Evolutionary conservation across 1,140 invertebrate species (phyloP), one percentile per base, ranked within the genome.

Genomic region (Whitmania pigra): DNA sequence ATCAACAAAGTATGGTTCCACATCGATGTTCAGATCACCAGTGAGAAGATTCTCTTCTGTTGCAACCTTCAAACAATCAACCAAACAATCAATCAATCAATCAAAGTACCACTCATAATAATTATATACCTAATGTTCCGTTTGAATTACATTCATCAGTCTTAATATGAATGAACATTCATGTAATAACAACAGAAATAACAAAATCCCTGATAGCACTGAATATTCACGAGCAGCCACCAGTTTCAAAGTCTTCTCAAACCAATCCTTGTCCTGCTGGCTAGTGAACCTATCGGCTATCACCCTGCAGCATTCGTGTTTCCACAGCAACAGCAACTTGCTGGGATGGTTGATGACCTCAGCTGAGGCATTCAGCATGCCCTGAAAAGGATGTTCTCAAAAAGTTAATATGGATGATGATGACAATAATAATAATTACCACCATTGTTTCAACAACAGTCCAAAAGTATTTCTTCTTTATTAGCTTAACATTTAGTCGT

Each of bases 291-390:
- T 86, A 79, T 97, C 94, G 54, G 92, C 79, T 80, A 97, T 93
- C 15, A 96, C 92, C 78, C 94, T 84, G 15, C 87, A 89, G 75
- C 88, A 91, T 83, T 97, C 94, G 80, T 97, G 92, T 82, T 94
- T 94, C 94, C 94, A 97, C 31, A 67, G 63, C 72, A 63, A 49
- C 49, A 55, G 40, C 43, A 73, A 57, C 13, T 73, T 73, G 25
- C 18, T 18, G 3, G 40, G 27, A 31, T 20, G 18, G n/a, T 20
- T 55, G 15, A 43, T 49, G 36, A 70, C 49, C 20, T 49, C 53
- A 55, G 66, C 15, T 20, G 29, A 31, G 20, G 40, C 71, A n/a
- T 67, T 67, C 66, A 72, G 25, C 71, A 72, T 72, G 73, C 80
- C 80, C 78, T 82, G 79, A 22, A 70, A 29, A n/a, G 22, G 5